Conservation (phyloP, 2,797 vertebrate species). For the Amblyopsis hoosieri region DNA sequence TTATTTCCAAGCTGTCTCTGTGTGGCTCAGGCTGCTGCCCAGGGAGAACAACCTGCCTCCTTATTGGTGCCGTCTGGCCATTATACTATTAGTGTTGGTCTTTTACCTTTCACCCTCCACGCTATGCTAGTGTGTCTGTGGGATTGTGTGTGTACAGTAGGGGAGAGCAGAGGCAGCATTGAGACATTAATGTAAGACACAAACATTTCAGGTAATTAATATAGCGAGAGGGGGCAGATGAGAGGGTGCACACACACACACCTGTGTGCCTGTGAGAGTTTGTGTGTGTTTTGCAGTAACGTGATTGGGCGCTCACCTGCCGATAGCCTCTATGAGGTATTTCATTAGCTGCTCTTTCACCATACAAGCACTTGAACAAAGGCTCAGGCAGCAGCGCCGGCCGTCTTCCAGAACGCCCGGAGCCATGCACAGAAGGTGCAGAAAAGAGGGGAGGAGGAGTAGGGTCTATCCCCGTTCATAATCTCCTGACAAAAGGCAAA, state of each 20-base stretch:
- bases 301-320: slow-evolving; percentile 91
- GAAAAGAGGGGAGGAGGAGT: slow-evolving; percentile 77
- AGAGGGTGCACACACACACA: slow-evolving; percentile 61
- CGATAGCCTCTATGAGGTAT: slow-evolving; percentile 90
- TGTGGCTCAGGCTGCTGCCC: slow-evolving; percentile 54
- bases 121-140: slow-evolving; percentile 45
- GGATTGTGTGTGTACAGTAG: slow-evolving; percentile 47
- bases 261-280: background rate
- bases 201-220: slow-evolving; percentile 93
- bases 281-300: slow-evolving; percentile 57
- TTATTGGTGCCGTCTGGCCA: slow-evolving; percentile 72
- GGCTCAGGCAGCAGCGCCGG: slow-evolving; percentile 84
- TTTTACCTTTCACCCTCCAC: slow-evolving; percentile 60
- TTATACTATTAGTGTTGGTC: slow-evolving; percentile 67
- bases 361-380: slow-evolving; percentile 77
- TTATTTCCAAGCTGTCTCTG: slow-evolving; percentile 65
- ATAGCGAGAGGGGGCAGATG: slow-evolving; percentile 85
- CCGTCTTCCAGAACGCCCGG: slow-evolving; percentile 86
- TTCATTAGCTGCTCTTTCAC: slow-evolving; percentile 88
- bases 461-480: slow-evolving; percentile 97
- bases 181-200: slow-evolving; percentile 78
- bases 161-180: slow-evolving; percentile 55
- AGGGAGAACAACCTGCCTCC: slow-evolving; percentile 67
- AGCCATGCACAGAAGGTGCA: slow-evolving; percentile 56
- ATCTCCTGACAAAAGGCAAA: slow-evolving; percentile 99